These are phyloP conservation scores for Nomada lathburiana DNA, from an alignment of 2,888 invertebrate species.

Conservation along the genomic window DNA sequence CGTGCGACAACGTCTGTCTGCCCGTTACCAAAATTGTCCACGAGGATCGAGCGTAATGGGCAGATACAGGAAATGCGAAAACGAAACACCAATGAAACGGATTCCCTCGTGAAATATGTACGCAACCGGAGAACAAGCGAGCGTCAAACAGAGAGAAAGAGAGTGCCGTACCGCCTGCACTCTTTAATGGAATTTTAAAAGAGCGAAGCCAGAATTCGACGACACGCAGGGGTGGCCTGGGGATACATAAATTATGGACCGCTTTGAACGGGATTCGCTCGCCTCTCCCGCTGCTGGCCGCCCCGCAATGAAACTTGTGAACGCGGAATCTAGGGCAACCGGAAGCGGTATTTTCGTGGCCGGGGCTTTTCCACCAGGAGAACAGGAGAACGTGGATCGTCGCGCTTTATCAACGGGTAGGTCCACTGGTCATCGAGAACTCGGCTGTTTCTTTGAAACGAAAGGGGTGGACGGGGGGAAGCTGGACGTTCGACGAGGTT, in stretches of 20 bases:
- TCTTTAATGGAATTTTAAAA: constrained; percentile 74
- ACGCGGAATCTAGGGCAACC: constrained; percentile 74
- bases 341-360: constrained; percentile 74
- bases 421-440: constrained; percentile 39
- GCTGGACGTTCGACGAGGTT: not conserved
- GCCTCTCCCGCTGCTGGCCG: constrained; percentile 18
- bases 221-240: constrained; percentile 60
- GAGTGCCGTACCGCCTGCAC: constrained; percentile 44
- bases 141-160: constrained; percentile 56
- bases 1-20: not conserved
- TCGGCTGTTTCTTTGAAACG: constrained; percentile 1
- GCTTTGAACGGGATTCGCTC: constrained; percentile 72
- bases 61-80: constrained; percentile 2
- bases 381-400: constrained; percentile 50
- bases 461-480: not conserved
- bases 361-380: constrained; percentile 65
- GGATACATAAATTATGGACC: constrained; percentile 73
- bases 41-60: not conserved
- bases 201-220: constrained; percentile 64
- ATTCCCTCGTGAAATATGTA: constrained; percentile 45
- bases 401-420: constrained; percentile 48
- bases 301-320: constrained; percentile 66
- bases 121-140: constrained; percentile 25
- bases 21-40: not conserved
- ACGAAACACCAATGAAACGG: constrained; percentile 24